These are phyloP conservation scores for Erinaceus europaeus DNA, from an alignment of 2,113 vertebrate species.

Conservation along the genomic window DNA sequence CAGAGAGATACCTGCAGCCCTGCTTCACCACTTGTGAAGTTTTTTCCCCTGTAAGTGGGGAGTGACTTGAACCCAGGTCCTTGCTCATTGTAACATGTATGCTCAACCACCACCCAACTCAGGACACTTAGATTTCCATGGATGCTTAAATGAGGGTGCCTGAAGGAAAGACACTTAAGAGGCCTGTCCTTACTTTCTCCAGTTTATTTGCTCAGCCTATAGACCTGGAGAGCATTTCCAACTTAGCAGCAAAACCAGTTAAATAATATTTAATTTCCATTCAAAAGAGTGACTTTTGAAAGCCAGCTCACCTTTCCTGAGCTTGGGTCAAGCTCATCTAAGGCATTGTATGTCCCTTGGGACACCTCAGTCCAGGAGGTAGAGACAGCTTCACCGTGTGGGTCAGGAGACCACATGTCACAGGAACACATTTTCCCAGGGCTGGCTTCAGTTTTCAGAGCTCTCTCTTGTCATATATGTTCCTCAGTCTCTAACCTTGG, in stretches of 20 bases:
- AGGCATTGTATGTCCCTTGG: accelerated
- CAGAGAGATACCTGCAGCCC: too few relatives aligned
- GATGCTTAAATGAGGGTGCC: neutral
- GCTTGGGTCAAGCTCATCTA: neutral
- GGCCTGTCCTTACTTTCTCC: neutral
- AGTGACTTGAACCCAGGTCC: too few relatives aligned
- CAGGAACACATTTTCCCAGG: neutral
- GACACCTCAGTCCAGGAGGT: neutral
- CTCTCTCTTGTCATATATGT: neutral
- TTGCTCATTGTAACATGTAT: too few relatives aligned
- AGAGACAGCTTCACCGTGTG: neutral
- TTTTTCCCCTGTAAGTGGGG: too few relatives aligned
- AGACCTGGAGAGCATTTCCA: neutral
- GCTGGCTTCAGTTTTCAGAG: neutral
- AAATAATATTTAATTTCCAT: neutral
- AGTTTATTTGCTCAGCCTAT: neutral
- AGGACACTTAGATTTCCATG: neutral
- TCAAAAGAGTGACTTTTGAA: neutral
- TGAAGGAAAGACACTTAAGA: neutral
- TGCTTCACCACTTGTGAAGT: too few relatives aligned
- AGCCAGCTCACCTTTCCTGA: neutral
- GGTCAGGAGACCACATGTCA: neutral
- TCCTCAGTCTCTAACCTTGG: neutral
- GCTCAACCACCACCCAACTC: too few relatives aligned
- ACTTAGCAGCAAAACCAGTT: neutral